These are phyloP conservation scores for Azemiops feae DNA, from an alignment of 2,113 vertebrate species.

Conservation along the genomic window DNA sequence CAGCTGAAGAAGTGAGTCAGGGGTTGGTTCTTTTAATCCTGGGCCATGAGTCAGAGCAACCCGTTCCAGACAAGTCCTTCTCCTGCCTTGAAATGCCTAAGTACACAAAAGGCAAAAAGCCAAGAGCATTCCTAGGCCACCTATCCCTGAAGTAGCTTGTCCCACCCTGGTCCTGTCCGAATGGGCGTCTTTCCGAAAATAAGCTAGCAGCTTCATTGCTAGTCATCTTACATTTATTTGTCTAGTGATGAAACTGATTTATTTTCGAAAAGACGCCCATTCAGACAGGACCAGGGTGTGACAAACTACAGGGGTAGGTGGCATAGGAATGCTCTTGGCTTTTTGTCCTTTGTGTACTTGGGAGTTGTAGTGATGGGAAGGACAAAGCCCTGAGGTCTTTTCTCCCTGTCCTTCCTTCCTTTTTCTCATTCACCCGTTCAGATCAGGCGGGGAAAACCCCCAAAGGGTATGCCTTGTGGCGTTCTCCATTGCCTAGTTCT, in stretches of 20 bases:
- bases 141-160: no score
- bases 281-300: neutral
- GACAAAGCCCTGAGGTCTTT: neutral
- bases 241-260: neutral
- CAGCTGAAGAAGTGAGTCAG: slow-evolving; percentile 99
- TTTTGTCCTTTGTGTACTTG: neutral
- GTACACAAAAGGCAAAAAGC: no score
- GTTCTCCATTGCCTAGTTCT: accelerated
- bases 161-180: no score
- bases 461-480: neutral
- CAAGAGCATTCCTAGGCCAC: no score
- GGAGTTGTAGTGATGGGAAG: neutral
- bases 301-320: no score
- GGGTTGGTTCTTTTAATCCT: slow-evolving; percentile 1
- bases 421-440: no score
- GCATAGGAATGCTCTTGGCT: neutral
- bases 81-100: neutral
- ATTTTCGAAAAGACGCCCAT: neutral
- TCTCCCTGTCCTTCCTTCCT: no score
- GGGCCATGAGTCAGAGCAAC: accelerated
- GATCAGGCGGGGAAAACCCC: neutral
- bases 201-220: no score
- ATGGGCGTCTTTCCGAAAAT: no score
- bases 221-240: no score
- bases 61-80: neutral